Percentiles rank a stretch among this genome's conserved stretches.
Evolutionary conservation across 2,888 invertebrate species (phyloP).

Genomic region (Ernsta delagoae): DNA sequence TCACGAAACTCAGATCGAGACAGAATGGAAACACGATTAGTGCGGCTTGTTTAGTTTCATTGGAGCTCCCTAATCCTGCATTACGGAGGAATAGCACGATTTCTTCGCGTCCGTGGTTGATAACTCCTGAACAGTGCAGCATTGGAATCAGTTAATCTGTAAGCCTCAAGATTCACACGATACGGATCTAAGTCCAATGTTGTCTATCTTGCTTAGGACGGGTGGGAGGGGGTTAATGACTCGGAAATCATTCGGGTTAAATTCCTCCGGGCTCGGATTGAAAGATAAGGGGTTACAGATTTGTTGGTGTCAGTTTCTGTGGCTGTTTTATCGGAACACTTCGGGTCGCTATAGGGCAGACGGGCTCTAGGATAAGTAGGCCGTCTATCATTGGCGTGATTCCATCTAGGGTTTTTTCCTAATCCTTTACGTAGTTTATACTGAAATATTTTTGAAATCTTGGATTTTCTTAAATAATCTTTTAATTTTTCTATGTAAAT

Average conservation of each 20-base stretch:
- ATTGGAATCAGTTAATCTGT: conserved; percentile 76
- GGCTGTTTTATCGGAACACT: conserved; percentile 44
- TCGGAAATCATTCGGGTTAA: conserved; percentile 83
- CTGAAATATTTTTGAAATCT: too few species aligned
- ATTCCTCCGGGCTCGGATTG: conserved; percentile 76
- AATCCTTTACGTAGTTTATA: background rate
- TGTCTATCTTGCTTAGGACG: conserved; percentile 83
- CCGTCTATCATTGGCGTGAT: conserved; percentile 34
- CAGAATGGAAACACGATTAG: conserved; percentile 81
- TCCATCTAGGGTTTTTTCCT: background rate
- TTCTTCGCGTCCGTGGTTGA: conserved; percentile 79
- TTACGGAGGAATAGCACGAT: conserved; percentile 81
- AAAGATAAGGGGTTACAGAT: conserved; percentile 80
- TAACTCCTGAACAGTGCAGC: conserved; percentile 77
- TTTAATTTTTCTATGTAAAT: too few species aligned
- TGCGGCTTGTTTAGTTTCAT: conserved; percentile 83
- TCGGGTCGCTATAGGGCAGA: conserved; percentile 26
- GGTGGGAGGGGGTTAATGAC: conserved; percentile 79
- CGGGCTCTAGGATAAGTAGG: conserved; percentile 39
- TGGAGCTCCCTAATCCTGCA: conserved; percentile 76
- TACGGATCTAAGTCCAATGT: conserved; percentile 82
- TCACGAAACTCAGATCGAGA: conserved; percentile 75
- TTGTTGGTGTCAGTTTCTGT: conserved; percentile 68
- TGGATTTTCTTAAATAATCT: too few species aligned
- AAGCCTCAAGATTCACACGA: conserved; percentile 75